A percentile compares a stretch with the other conserved stretches of the same genome.
Evolutionary conservation across 1,140 invertebrate genomes (phyloP).

Genomic region (Dysdera silvatica): DNA sequence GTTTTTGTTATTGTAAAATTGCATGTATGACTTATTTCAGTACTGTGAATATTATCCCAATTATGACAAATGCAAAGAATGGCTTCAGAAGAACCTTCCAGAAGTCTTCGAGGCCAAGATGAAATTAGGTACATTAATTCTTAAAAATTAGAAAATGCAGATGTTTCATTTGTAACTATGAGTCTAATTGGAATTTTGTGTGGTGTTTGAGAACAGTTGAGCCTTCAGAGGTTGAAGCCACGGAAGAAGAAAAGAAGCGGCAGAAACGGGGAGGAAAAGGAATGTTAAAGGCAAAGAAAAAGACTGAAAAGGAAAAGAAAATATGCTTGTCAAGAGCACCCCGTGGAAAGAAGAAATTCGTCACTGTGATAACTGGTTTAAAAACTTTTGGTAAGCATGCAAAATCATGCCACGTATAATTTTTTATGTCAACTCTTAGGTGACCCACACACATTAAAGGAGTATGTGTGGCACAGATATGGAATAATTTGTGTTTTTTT

Average conservation of each 20-base stretch:
- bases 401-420: too few species aligned
- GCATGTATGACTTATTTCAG: conserved; percentile 51
- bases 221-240: conserved; percentile 45
- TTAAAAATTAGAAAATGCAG: not conserved
- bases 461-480: too few species aligned
- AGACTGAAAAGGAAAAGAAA: conserved; percentile 64
- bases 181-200: conserved; percentile 1
- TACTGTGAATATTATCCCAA: conserved; percentile 98
- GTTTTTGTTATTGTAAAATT: conserved; percentile 21
- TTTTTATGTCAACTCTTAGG: too few species aligned
- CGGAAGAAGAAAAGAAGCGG: conserved; percentile 85
- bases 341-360: conserved; percentile 96
- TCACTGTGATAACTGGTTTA: conserved; percentile 67
- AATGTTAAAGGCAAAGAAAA: conserved; percentile 77
- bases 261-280: conserved; percentile 86
- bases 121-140: conserved; percentile 54
- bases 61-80: conserved; percentile 93
- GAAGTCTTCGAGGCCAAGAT: conserved; percentile 77
- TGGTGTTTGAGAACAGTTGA: too few species aligned
- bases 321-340: conserved; percentile 77
- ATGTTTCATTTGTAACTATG: not conserved
- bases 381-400: conserved; percentile 74
- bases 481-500: too few species aligned
- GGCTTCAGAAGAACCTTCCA: conserved; percentile 90
- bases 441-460: too few species aligned